These are phyloP conservation scores for Crambe crambe DNA, from an alignment of 37 sponge, comb jelly and placozoan genomes.

Conservation along the genomic window DNA sequence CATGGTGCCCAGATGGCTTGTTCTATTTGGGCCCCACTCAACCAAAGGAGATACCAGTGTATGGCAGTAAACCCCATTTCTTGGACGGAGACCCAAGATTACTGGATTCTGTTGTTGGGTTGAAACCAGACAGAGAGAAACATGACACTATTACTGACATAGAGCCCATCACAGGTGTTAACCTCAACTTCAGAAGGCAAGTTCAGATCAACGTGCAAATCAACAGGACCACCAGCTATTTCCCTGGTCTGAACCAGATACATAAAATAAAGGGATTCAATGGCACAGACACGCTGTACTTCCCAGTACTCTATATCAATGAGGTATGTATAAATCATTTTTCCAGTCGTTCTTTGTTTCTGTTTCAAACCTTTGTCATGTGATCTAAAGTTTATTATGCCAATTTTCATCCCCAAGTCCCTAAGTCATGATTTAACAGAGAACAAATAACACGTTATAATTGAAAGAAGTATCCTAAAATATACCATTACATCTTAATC, in stretches of 20 bases:
- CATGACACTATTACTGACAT: conserved; percentile 57
- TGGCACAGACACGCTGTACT: conserved; percentile 41
- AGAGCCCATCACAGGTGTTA: conserved; percentile 69
- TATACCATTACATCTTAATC: no score
- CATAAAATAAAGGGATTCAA: conserved; percentile 13
- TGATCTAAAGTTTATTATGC: no score
- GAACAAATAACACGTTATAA: no score
- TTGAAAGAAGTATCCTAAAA: no score
- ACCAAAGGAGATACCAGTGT: conserved; percentile 60
- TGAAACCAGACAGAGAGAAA: conserved; percentile 36
- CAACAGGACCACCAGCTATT: conserved; percentile 19
- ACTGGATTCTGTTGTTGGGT: conserved; percentile 31
- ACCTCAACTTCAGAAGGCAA: conserved; percentile 17
- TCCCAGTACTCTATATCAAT: conserved; percentile 59
- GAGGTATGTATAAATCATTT: conserved; percentile 45
- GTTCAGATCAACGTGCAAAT: conserved; percentile 66
- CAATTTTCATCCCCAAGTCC: no score
- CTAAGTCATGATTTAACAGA: no score
- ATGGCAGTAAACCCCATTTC: conserved; percentile 83
- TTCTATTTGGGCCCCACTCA: conserved; percentile 68
- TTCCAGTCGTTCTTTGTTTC: not conserved
- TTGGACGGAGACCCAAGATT: conserved; percentile 72
- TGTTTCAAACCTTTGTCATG: not conserved
- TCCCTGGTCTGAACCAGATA: not conserved
- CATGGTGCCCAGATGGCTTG: conserved; percentile 68